Evolutionary conservation across 2,888 invertebrate genomes (phyloP).

Genomic region (Fabriciana adippe): DNA sequence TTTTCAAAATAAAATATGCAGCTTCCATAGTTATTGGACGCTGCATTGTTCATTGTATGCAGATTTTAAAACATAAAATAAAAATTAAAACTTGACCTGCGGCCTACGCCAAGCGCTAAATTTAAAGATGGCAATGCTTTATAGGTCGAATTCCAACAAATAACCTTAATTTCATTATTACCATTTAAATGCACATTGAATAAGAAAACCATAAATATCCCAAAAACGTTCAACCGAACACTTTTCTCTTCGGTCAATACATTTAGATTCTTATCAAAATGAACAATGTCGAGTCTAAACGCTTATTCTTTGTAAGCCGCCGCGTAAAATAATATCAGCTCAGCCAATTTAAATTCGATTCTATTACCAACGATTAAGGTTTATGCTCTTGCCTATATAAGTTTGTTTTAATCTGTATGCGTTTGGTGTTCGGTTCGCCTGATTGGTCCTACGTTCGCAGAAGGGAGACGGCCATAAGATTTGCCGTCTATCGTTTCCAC

Average conservation of each 20-base stretch:
- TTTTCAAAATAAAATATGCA: conserved; percentile 33
- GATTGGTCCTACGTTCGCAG: conserved; percentile 68
- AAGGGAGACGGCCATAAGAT: conserved; percentile 62
- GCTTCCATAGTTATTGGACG: conserved; percentile 39
- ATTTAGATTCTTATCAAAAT: conserved; percentile 45
- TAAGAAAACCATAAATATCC: conserved; percentile 38
- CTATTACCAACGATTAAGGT: conserved; percentile 40
- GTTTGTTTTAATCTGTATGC: conserved; percentile 65
- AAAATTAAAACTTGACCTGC: conserved; percentile 35
- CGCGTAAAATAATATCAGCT: conserved; percentile 32
- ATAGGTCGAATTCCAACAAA: conserved; percentile 26
- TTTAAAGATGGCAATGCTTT: conserved; percentile 16
- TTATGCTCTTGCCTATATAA: conserved; percentile 27
- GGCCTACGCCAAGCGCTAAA: conserved; percentile 24
- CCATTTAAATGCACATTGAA: conserved; percentile 38
- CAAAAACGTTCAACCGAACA: conserved; percentile 38
- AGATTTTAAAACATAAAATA: conserved; percentile 41
- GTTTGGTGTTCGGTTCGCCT: conserved; percentile 55
- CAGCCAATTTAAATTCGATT: conserved; percentile 39
- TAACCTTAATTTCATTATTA: conserved; percentile 36
- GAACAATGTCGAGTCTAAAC: conserved; percentile 44
- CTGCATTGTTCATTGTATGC: conserved; percentile 44
- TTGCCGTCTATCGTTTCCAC: conserved; percentile 65
- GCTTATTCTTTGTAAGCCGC: conserved; percentile 42
- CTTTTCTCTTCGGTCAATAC: conserved; percentile 42